Base-by-base conservation (phyloP, 2,888 invertebrate genomes). In the Dione juno region DNA sequence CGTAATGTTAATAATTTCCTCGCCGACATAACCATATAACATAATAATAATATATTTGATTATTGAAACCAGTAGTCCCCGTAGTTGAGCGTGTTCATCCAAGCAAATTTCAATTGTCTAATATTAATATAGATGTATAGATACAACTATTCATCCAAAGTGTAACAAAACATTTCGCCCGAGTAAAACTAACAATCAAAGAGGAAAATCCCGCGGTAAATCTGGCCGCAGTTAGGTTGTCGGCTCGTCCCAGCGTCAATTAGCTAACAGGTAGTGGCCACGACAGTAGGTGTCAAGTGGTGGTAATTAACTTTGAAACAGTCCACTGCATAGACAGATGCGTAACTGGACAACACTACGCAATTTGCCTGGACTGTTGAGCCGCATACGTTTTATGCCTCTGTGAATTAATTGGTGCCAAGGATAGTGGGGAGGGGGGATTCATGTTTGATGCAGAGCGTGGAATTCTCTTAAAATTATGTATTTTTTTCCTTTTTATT, bases 221-320 rank as follows among this genome's bases (percentile, higher is more conserved):
- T 87, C 88, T 79, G 80, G 77, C 78, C 77, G 43, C 78, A 77
- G 83, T 83, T 83, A 80, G 84, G 83, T 79, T 86, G 88, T 83
- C 86, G 82, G 80, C 79, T 82, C 82, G 84, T 89, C 83, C 83
- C 80, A 77, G 57, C 79, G 89, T 89, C 90, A 90, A 90, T 90
- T 90, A 90, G 86, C 84, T 83, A 88, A 84, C 88, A 86, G 88
- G 85, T 86, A 85, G 82, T 79, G 79, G 81, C 72, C 72, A 65
- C 76, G 84, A 82, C 85, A 84, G 84, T 83, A 82, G 83, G 87
- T 88, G 89, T 88, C 89, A 89, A 88, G 89, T 88, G 83, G 84
- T 88, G 82, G 87, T 88, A 89, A 90, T 90, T 89, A 89, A 88
- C 87, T 83, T 81, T 77, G 80, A 81, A 84, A 86, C 78, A 74